phyloP scores from a whole-genome alignment of 2,888 invertebrate genomes.

The Cryptocephalus primarius region DNA sequence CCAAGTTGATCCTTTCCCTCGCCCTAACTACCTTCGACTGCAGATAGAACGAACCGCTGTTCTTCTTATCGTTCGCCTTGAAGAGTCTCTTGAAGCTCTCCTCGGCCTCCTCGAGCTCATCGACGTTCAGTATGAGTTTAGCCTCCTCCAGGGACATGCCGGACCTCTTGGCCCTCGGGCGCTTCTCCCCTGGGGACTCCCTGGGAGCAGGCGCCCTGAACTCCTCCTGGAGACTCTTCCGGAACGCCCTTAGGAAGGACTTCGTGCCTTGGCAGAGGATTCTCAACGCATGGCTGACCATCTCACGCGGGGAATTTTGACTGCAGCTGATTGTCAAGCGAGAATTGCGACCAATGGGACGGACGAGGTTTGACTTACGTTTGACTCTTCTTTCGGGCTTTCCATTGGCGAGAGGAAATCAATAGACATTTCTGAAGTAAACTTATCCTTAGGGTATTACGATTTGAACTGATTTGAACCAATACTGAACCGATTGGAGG shows the following conservation, averaged over 20 bases:
- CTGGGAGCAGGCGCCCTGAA: constrained; percentile 28
- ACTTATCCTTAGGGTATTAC: too few species aligned
- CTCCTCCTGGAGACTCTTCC: constrained; percentile 64
- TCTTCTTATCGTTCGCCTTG: constrained; percentile 72
- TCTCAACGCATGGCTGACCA: constrained; percentile 15
- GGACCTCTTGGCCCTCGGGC: constrained; percentile 26
- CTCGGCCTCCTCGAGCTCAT: constrained; percentile 53
- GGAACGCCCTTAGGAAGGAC: constrained; percentile 16
- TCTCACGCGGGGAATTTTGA: constrained; percentile 1
- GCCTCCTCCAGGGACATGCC: constrained; percentile 52
- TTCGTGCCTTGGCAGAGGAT: constrained; percentile 15
- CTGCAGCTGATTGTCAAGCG: too few species aligned
- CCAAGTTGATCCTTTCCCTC: constrained; percentile 58
- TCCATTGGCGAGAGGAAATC: too few species aligned
- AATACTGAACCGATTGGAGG: too few species aligned
- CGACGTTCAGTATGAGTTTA: constrained; percentile 78
- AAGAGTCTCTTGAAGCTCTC: constrained; percentile 79
- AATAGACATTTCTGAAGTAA: too few species aligned
- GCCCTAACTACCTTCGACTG: constrained; percentile 90
- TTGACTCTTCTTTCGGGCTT: too few species aligned
- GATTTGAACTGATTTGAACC: too few species aligned
- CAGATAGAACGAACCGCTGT: constrained; percentile 90
- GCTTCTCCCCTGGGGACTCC: too few species aligned
- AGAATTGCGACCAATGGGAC: too few species aligned
- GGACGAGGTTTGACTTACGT: too few species aligned